Percentiles rank a stretch among this genome's conserved stretches.
These are phyloP conservation scores for Halichondria panicea DNA, from an alignment of 37 sponge, comb jelly and placozoan species.

Conservation along the genomic window DNA sequence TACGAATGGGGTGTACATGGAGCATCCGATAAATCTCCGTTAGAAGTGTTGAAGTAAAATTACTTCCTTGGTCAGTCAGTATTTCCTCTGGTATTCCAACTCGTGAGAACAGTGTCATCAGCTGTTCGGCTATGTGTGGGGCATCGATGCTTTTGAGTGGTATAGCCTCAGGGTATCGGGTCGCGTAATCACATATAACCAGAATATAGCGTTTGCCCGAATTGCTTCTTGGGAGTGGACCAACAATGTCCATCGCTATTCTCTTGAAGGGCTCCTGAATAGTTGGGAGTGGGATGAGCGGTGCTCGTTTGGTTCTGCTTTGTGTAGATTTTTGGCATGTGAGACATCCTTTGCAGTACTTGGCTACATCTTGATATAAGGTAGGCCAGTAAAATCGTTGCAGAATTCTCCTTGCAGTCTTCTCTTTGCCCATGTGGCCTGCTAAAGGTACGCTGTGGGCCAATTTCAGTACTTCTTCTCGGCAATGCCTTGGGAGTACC, in stretches of 20 bases:
- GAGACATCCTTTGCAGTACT: constrained; percentile 43
- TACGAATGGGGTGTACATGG: constrained; percentile 12
- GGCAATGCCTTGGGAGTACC: constrained; percentile 39
- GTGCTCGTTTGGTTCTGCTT: constrained; percentile 17
- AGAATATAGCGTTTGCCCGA: constrained; percentile 44
- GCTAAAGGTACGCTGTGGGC: constrained; percentile 48
- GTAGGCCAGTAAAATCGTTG: constrained; percentile 58
- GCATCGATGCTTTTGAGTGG: constrained; percentile 49
- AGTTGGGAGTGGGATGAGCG: constrained; percentile 60
- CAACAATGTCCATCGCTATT: constrained; percentile 72
- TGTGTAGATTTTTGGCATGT: constrained; percentile 32
- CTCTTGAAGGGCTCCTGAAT: constrained; percentile 52
- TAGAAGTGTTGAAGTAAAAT: constrained; percentile 44
- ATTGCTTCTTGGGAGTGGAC: constrained; percentile 45
- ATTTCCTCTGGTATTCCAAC: constrained; percentile 62
- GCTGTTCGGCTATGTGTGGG: constrained; percentile 43
- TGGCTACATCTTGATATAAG: constrained; percentile 30
- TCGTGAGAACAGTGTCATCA: constrained; percentile 38
- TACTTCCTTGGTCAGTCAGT: constrained; percentile 56
- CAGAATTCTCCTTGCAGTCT: constrained; percentile 48
- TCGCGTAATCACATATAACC: constrained; percentile 64
- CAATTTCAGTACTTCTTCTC: constrained; percentile 28
- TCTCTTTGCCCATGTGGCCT: constrained; percentile 58
- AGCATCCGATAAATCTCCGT: constrained; percentile 37
- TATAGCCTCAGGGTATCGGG: constrained; percentile 61